Conservation (phyloP, 2,888 invertebrate species). For the Cephus nigrinus region DNA sequence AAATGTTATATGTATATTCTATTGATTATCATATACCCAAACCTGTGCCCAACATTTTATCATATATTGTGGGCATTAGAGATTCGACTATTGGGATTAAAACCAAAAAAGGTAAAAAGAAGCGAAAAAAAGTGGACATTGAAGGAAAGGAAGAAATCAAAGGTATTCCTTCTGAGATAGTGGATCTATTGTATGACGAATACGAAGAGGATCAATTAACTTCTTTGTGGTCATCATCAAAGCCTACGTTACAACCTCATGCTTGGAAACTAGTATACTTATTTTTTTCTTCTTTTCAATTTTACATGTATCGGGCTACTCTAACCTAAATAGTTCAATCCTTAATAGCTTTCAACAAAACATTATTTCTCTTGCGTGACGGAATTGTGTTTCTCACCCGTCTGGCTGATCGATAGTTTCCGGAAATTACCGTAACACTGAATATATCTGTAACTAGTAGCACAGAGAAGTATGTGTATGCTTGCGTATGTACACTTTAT, state of each 20-base stretch:
- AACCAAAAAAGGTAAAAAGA: slow-evolving; percentile 7
- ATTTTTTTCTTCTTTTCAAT: neutral
- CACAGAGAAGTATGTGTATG: neutral
- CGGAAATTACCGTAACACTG: neutral
- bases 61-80: neutral
- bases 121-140: neutral
- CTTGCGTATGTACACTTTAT: neutral
- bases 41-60: neutral
- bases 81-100: neutral
- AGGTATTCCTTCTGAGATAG: neutral
- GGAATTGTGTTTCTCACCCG: neutral
- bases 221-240: slow-evolving; percentile 9
- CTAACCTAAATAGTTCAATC: neutral
- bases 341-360: neutral
- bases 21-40: no score
- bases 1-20: no score
- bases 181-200: slow-evolving; percentile 32
- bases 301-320: neutral
- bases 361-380: neutral
- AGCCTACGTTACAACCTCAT: slow-evolving; percentile 18
- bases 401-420: slow-evolving; percentile 1
- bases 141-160: neutral
- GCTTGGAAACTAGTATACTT: slow-evolving; percentile 27
- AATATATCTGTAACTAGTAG: neutral
- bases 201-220: slow-evolving; percentile 36